phyloP scores from a whole-genome alignment of 2,888 invertebrate species.

The Seira sanloemensis region DNA sequence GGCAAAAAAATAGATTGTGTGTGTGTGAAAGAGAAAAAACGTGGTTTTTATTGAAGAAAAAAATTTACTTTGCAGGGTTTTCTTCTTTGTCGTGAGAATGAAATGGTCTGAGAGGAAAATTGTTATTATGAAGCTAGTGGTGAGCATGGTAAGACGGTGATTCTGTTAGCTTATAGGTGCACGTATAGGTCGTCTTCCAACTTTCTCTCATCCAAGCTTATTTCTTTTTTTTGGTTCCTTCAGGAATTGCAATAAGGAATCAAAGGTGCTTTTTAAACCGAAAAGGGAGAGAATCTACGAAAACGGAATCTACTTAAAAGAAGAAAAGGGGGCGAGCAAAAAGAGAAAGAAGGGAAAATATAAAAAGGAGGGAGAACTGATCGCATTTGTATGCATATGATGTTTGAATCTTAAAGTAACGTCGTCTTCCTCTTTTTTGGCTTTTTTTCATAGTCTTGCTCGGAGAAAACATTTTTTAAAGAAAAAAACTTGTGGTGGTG shows the following conservation, averaged over 20 bases:
- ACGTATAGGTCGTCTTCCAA: not conserved
- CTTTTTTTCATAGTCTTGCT: not conserved
- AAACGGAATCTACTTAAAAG: conserved; percentile 42
- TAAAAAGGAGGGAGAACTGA: conserved; percentile 68
- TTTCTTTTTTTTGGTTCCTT: conserved; percentile 18
- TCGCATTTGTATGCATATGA: conserved; percentile 73
- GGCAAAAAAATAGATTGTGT: not conserved
- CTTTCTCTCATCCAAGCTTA: not conserved
- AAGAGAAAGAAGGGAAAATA: conserved; percentile 47
- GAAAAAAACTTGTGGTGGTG: not conserved
- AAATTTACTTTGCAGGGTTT: conserved; percentile 22
- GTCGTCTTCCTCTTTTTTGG: conserved; percentile 34
- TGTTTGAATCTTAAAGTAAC: conserved; percentile 66
- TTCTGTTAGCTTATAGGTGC: not conserved
- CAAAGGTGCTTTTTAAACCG: conserved; percentile 34
- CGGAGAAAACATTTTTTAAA: not conserved
- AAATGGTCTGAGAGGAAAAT: conserved; percentile 21
- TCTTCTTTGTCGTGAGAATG: conserved; percentile 18
- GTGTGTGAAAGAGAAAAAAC: conserved; percentile 2
- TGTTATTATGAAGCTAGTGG: conserved; percentile 57
- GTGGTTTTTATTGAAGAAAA: conserved; percentile 47
- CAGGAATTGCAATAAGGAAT: conserved; percentile 45
- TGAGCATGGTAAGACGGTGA: conserved; percentile 26
- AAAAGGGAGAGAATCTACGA: conserved; percentile 29
- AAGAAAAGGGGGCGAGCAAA: conserved; percentile 15